Percentiles rank a stretch among this genome's conserved stretches.
Conservation (phyloP, 2,888 invertebrate genomes). For the Himalopsyche anomala region DNA sequence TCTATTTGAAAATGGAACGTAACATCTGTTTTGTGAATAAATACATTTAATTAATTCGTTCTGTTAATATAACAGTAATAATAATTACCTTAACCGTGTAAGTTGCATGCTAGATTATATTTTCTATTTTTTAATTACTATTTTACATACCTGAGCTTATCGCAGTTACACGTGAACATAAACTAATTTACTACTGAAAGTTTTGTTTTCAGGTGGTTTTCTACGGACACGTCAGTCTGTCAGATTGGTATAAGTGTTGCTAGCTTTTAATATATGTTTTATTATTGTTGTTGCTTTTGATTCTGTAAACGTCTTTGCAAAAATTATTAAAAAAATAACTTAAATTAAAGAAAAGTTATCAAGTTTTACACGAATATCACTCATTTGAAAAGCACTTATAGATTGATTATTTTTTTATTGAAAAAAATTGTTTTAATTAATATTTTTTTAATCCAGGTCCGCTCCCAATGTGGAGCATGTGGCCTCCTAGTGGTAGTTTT, state of each 20-base stretch:
- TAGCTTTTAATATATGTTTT: background rate
- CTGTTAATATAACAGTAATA: background rate
- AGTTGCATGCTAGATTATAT: background rate
- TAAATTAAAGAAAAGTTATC: no score
- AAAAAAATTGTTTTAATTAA: no score
- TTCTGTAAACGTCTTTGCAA: no score
- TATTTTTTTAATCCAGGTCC: no score
- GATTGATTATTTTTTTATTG: no score
- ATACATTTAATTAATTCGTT: background rate
- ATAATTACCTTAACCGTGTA: no score
- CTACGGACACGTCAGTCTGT: conserved; percentile 24
- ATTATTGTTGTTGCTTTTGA: background rate
- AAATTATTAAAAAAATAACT: no score
- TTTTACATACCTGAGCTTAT: background rate
- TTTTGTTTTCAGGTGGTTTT: conserved; percentile 34
- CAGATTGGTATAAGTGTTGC: background rate
- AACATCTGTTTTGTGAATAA: background rate
- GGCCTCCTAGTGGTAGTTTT: no score
- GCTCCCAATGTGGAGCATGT: no score
- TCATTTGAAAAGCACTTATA: no score
- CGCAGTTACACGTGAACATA: background rate
- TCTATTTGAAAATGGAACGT: conserved; percentile 14
- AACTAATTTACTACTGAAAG: background rate
- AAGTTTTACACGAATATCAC: no score
- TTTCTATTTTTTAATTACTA: background rate